Conservation (phyloP, 2,113 vertebrate genomes). For the Sturnira hondurensis region DNA sequence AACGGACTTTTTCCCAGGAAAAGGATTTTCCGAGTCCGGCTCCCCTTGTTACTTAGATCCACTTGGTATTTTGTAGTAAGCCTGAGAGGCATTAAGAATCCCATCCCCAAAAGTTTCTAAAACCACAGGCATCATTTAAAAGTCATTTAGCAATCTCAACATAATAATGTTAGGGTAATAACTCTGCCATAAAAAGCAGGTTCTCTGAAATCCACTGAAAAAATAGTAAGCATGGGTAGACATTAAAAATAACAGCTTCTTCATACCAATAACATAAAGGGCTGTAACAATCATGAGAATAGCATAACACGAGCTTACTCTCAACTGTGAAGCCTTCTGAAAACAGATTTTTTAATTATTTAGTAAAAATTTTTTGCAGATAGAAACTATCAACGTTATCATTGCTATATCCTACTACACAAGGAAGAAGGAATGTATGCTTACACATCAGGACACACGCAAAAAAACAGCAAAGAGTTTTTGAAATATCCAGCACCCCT, state of each 20-base stretch:
- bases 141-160: background rate
- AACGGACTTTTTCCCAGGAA: background rate
- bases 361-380: background rate
- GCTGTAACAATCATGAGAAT: background rate
- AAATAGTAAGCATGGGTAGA: background rate
- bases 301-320: background rate
- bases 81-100: constrained; percentile 14
- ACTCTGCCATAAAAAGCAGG: background rate
- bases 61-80: background rate
- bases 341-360: background rate
- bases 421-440: background rate
- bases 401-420: background rate
- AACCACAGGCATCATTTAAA: constrained; percentile 21
- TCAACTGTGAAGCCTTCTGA: background rate
- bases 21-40: background rate
- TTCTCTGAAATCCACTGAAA: background rate
- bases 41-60: background rate
- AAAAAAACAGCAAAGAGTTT: background rate
- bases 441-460: background rate
- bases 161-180: constrained; percentile 4
- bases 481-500: background rate
- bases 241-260: constrained; percentile 6
- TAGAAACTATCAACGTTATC: background rate
- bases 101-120: constrained; percentile 35
- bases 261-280: background rate